Percentiles rank a stretch among this genome's conserved stretches.
These are phyloP conservation scores for Labeo calbasu DNA, from an alignment of 2,797 vertebrate species.

Conservation along the genomic window DNA sequence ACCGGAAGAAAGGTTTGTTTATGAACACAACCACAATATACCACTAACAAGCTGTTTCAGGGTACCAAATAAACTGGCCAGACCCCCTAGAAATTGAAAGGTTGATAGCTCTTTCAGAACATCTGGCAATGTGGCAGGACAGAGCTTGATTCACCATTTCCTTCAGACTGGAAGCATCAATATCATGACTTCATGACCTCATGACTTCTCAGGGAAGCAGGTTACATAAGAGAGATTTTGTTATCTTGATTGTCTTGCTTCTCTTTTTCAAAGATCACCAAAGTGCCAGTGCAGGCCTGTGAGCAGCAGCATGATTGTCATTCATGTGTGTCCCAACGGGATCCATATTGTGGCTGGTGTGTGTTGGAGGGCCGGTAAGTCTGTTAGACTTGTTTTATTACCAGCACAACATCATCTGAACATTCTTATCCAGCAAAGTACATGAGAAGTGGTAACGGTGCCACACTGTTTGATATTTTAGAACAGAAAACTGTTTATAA, in stretches of 20 bases:
- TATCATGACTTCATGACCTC: too few relatives aligned
- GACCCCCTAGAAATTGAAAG: too few relatives aligned
- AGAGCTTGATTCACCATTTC: too few relatives aligned
- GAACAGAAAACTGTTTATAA: too few relatives aligned
- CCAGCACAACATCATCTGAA: background rate
- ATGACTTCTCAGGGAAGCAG: too few relatives aligned
- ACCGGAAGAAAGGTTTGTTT: conserved; percentile 86
- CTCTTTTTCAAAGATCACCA: conserved; percentile 79
- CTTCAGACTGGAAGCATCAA: too few relatives aligned
- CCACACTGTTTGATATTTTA: background rate
- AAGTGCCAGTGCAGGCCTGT: conserved; percentile 88
- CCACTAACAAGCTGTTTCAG: too few relatives aligned
- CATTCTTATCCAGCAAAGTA: background rate
- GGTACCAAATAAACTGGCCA: too few relatives aligned
- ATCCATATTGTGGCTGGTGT: conserved; percentile 98
- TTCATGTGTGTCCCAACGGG: conserved; percentile 81
- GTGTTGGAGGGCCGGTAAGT: conserved; percentile 86
- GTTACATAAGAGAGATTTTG: too few relatives aligned
- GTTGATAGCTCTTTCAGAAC: too few relatives aligned
- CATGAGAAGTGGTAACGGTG: background rate
- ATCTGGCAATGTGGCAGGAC: too few relatives aligned
- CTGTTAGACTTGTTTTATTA: background rate
- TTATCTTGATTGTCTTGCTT: too few relatives aligned
- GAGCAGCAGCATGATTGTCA: conserved; percentile 78
- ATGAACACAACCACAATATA: background rate